A percentile compares a stretch with the other conserved stretches of the same genome.
Evolutionary conservation across 2,113 vertebrate genomes (phyloP).

Genomic region (Dromas ardeola): DNA sequence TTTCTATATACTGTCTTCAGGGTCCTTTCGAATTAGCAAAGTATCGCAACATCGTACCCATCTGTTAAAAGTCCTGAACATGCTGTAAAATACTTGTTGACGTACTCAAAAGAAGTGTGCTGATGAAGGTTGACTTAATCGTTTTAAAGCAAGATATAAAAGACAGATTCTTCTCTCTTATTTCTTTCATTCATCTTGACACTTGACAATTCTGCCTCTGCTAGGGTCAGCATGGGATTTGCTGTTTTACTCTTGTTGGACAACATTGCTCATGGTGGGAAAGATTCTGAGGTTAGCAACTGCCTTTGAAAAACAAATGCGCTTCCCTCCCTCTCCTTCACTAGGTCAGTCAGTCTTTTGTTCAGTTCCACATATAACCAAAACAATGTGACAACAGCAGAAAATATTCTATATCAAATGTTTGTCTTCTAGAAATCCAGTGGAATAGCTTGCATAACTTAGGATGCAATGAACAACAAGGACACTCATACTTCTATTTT

Average conservation of each 20-base stretch:
- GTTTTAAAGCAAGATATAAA: not conserved
- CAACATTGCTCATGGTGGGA: not conserved
- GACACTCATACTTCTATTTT: not conserved
- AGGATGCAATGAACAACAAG: not conserved
- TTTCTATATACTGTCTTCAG: not conserved
- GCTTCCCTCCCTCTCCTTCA: not conserved
- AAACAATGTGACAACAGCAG: not conserved
- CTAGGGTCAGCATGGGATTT: not conserved
- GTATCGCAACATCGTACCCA: not conserved
- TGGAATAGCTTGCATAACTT: not conserved
- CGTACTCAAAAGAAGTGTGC: not conserved
- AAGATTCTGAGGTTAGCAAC: not conserved
- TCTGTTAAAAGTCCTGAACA: not conserved
- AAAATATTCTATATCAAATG: not conserved
- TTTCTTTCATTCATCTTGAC: not conserved
- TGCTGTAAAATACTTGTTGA: not conserved
- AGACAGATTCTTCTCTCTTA: slow-evolving; percentile 1
- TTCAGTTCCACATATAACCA: not conserved
- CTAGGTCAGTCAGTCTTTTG: not conserved
- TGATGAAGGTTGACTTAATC: not conserved
- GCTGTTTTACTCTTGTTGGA: not conserved
- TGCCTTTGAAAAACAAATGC: not conserved
- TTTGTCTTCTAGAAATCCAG: not conserved
- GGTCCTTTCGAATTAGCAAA: not conserved
- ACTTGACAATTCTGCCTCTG: not conserved